Evolutionary conservation across 2,888 invertebrate species (phyloP), one percentile per base, ranked within the genome.

Genomic region (Cephus spinipes): DNA sequence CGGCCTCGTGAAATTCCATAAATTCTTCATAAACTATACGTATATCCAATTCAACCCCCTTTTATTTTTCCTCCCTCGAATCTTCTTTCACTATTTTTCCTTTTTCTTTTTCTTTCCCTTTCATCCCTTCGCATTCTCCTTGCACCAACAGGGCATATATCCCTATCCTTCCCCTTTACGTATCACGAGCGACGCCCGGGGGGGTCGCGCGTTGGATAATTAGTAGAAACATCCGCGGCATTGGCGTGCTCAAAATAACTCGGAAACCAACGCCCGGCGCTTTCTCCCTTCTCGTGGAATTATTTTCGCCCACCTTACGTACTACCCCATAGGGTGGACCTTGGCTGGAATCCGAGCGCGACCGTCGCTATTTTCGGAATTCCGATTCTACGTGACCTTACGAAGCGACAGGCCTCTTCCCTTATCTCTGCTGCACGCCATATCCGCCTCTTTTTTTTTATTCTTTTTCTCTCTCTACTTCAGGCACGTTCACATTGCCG

Each of bases 211-310:
- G 55, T 73, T 81, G 40, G 83, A 83, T 87, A 85, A 88, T 88
- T 85, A 85, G 85, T 79, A 83, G 85, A 86, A 86, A 84, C 82
- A 85, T 86, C 77, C 79, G 68, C 74, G 83, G 82, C 80, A 84
- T 85, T 78, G 83, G 73, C 77, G 40, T 73, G 76, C 77, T 75
- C 77, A 78, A 79, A 77, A 84, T 83, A 83, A 81, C 83, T 75
- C 6, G 31, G 71, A 71, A 32, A 33, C 55, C 15, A 23, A 15
- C 55, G 55, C 23, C 55, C 55, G 55, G 9, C 9, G 55, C 55
- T 55, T 55, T 55, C 55, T 55, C 23, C 55, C 9, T 55, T 55
- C 55, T 55, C 55, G 9, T 9, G 23, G 55, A 55, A 55, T 55
- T 55, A 55, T 55, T 55, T 40, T 55, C 55, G 55, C 55, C 23